Percentiles rank a stretch among this genome's conserved stretches.
These are phyloP conservation scores for Xenops minutus DNA, from an alignment of 2,797 vertebrate species.

Conservation along the genomic window DNA sequence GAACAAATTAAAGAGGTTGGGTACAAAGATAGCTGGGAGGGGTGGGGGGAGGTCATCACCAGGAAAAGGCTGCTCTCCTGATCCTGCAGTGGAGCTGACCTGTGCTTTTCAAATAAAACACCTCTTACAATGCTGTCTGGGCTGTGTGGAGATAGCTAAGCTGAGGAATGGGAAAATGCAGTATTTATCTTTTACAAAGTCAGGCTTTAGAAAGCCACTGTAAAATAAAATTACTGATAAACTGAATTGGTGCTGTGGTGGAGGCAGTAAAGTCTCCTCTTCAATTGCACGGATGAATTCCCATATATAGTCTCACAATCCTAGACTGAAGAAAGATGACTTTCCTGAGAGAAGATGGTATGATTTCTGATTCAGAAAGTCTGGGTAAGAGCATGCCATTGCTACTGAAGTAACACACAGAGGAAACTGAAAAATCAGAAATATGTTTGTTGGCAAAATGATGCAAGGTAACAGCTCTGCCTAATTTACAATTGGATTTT, in stretches of 20 bases:
- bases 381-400: background rate
- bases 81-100: background rate
- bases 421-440: background rate
- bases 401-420: background rate
- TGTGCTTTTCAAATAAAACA: background rate
- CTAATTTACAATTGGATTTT: background rate
- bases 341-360: background rate
- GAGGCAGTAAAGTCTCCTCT: background rate
- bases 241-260: background rate
- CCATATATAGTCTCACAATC: background rate
- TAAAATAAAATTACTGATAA: background rate
- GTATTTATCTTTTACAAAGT: background rate
- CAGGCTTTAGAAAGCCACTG: background rate
- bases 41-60: background rate
- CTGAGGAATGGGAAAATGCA: background rate
- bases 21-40: background rate
- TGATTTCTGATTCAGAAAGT: background rate
- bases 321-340: background rate
- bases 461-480: background rate
- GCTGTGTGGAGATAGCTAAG: background rate
- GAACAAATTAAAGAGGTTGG: background rate
- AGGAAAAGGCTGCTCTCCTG: background rate
- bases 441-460: background rate
- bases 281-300: background rate
- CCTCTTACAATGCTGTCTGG: background rate